These are phyloP conservation scores for Stigmatopora nigra DNA, from an alignment of 2,113 vertebrate species.

Conservation along the genomic window DNA sequence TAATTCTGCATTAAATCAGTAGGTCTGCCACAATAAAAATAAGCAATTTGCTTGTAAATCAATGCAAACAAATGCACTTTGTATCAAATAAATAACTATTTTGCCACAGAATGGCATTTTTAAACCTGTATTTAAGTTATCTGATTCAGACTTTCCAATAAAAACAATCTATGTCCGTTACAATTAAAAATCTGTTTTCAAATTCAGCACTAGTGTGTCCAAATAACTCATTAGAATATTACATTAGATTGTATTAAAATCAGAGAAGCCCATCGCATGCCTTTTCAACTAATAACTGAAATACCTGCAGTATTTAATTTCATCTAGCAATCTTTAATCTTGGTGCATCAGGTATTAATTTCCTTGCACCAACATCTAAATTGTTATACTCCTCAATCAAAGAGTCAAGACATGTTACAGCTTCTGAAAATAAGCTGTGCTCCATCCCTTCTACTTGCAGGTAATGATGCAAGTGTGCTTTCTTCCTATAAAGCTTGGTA, in stretches of 20 bases:
- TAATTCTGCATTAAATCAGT: too few species aligned
- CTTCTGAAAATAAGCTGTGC: conserved; percentile 80
- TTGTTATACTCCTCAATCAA: conserved; percentile 85
- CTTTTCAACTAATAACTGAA: background rate
- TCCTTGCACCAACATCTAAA: conserved; percentile 72
- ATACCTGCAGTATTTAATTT: background rate
- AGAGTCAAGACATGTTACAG: conserved; percentile 73
- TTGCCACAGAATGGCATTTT: too few species aligned
- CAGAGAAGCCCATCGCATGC: background rate
- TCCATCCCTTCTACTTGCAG: conserved; percentile 88
- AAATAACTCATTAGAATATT: too few species aligned
- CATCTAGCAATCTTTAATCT: conserved; percentile 77
- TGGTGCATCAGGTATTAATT: conserved; percentile 59
- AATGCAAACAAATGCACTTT: too few species aligned
- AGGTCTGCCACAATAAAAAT: too few species aligned
- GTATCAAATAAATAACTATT: too few species aligned
- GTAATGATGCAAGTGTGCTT: conserved; percentile 97
- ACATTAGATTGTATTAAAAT: background rate
- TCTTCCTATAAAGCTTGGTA: conserved; percentile 84
- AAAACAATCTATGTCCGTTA: too few species aligned
- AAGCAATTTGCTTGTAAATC: too few species aligned
- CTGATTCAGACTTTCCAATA: too few species aligned
- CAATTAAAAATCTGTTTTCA: too few species aligned
- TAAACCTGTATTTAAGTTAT: too few species aligned
- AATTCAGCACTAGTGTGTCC: background rate